A percentile compares a stretch with the other conserved stretches of the same genome.
Conservation (phyloP, 1,140 invertebrate genomes). For the Ctenoplectra terminalis region DNA sequence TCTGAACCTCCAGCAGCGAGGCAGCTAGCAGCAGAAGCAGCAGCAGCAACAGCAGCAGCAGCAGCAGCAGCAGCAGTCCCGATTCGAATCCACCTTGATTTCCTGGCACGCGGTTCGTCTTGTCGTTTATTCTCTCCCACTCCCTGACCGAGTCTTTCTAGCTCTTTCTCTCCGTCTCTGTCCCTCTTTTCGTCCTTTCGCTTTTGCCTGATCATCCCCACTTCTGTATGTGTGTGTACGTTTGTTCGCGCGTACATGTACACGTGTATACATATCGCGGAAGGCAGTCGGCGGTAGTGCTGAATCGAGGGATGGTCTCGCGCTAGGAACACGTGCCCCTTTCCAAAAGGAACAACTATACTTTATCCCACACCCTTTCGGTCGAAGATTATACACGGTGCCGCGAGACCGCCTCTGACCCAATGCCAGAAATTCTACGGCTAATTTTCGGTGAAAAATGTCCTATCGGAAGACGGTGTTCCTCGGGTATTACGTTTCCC, state of each 20-base stretch:
- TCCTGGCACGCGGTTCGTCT: conserved; percentile 80
- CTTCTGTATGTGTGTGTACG: background rate
- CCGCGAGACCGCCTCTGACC: background rate
- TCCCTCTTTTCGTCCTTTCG: conserved; percentile 39
- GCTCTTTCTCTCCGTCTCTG: background rate
- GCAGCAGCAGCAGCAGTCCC: conserved; percentile 30
- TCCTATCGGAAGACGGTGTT: background rate
- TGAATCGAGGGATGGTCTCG: conserved; percentile 2
- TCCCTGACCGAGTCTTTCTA: conserved; percentile 14
- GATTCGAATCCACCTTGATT: conserved; percentile 78
- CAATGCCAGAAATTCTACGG: background rate
- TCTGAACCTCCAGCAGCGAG: conserved; percentile 72
- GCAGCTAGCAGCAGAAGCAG: conserved; percentile 28
- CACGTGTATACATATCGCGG: background rate
- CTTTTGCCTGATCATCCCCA: conserved; percentile 39
- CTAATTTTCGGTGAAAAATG: conserved; percentile 38
- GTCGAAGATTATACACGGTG: conserved; percentile 8
- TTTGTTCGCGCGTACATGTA: background rate
- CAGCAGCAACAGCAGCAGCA: conserved; percentile 9
- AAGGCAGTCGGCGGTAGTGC: background rate
- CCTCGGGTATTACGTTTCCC: too few relatives aligned
- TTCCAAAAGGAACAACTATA: background rate
- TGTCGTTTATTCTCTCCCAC: conserved; percentile 70
- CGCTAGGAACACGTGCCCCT: conserved; percentile 23
- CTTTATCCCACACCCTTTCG: background rate